A percentile compares a stretch with the other conserved stretches of the same genome.
Conservation (phyloP, 2,888 invertebrate genomes). For the Nematopogon swammerdamellus region DNA sequence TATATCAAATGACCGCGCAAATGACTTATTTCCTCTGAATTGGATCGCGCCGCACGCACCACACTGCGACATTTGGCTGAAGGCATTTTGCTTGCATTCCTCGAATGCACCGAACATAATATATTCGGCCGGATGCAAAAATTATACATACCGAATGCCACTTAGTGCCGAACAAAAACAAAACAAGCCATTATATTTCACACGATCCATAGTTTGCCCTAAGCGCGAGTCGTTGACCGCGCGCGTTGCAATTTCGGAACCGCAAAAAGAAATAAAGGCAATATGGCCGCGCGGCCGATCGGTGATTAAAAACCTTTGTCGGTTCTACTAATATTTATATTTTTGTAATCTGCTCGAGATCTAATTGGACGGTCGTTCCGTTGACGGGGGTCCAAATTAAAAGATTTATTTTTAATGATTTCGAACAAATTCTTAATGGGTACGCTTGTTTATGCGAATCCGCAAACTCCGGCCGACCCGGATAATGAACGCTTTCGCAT, state of each 20-base stretch:
- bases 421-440: not conserved
- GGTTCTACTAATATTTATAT: slow-evolving; percentile 59
- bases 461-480: too few relatives aligned
- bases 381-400: not conserved
- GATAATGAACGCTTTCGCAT: too few relatives aligned
- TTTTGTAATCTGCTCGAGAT: slow-evolving; percentile 52
- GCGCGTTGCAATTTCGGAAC: slow-evolving; percentile 53
- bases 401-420: not conserved
- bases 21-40: too few relatives aligned
- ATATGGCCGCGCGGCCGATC: slow-evolving; percentile 22
- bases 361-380: slow-evolving; percentile 42
- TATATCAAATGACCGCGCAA: too few relatives aligned
- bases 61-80: not conserved
- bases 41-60: too few relatives aligned
- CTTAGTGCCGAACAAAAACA: slow-evolving; percentile 48
- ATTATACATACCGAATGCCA: slow-evolving; percentile 46
- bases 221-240: slow-evolving; percentile 53
- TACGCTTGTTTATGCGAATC: not conserved
- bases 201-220: slow-evolving; percentile 53
- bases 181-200: slow-evolving; percentile 48
- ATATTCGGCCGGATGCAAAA: slow-evolving; percentile 38
- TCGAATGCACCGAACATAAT: slow-evolving; percentile 10
- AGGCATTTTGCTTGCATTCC: slow-evolving; percentile 7
- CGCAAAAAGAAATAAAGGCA: slow-evolving; percentile 52
- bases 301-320: slow-evolving; percentile 58